Evolutionary conservation across 1,140 invertebrate genomes (phyloP), one percentile per base, ranked within the genome.

Genomic region (Leptinotarsa undecemlineata): DNA sequence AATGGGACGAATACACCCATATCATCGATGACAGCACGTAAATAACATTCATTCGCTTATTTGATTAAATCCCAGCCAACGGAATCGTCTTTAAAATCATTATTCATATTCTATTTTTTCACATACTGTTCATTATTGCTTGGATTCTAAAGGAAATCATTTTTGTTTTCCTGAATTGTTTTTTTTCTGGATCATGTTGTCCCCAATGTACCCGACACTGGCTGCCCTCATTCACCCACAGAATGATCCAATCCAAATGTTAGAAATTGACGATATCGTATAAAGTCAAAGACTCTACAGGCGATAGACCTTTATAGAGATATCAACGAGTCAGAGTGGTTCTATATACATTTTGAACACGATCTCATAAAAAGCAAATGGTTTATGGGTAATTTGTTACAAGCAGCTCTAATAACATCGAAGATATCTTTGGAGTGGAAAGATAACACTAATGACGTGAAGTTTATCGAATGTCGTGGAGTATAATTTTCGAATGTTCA

Each of bases 261-360:
- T 57, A n/a, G 51, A 57, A 57, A 19, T 57, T 57, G 51, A 57
- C 51, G 51, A 57, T 57, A 57, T 57, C 51, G 51, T 57, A 57
- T 57, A 57, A 57, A 57, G 51, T 57, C 51, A 19, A 19, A 42
- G 51, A 8, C 51, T 17, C 51, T 57, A 57, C 15, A 57, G 51
- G n/a, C 51, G 51, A 57, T 57, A 57, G 51, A 15, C 51, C 15
- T 57, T 57, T 57, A 19, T 57, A 19, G n/a, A 57, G n/a, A 17
- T 17, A 57, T 57, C 51, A 57, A 57, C 51, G 51, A 57, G 13
- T 57, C 51, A 17, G n/a, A 15, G 33, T 42, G 33, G 33, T 42
- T 42, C 33, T 57, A 15, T 57, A 57, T 57, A 57, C 51, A 19
- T 57, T 57, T 57, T 57, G 51, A 57, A 19, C 51, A 14, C 17